Evolutionary conservation across 1,140 invertebrate genomes (phyloP).

Genomic region (Sycophila sp.): DNA sequence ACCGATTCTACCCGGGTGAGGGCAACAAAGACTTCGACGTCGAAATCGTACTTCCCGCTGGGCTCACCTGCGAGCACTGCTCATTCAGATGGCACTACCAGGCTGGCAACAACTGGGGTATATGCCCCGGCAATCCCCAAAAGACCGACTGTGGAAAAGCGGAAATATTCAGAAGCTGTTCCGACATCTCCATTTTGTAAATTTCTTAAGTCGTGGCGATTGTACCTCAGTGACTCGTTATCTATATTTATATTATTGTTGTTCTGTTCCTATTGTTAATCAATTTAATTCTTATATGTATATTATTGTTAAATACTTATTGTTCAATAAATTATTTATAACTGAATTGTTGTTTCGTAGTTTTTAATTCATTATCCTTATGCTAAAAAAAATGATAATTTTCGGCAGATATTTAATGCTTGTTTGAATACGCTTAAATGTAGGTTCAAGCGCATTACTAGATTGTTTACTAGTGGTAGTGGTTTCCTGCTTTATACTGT

Average conservation of each 20-base stretch:
- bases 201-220: no score
- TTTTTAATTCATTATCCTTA: no score
- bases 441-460: no score
- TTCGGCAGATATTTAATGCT: no score
- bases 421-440: no score
- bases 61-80: constrained; percentile 70
- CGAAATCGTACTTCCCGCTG: constrained; percentile 58
- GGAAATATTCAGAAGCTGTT: constrained; percentile 74
- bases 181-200: constrained; percentile 70
- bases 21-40: constrained; percentile 24
- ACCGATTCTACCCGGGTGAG: constrained; percentile 15
- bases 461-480: no score
- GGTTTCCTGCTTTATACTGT: no score
- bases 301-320: no score
- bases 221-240: background rate
- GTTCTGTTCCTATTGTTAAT: background rate
- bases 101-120: constrained; percentile 68
- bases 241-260: background rate
- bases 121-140: constrained; percentile 64
- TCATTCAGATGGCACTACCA: constrained; percentile 57
- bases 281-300: no score
- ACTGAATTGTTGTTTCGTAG: no score
- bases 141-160: constrained; percentile 71
- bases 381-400: no score
- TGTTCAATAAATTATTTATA: no score